Conservation (phyloP, 2,888 invertebrate species). For the Hesperia comma region DNA sequence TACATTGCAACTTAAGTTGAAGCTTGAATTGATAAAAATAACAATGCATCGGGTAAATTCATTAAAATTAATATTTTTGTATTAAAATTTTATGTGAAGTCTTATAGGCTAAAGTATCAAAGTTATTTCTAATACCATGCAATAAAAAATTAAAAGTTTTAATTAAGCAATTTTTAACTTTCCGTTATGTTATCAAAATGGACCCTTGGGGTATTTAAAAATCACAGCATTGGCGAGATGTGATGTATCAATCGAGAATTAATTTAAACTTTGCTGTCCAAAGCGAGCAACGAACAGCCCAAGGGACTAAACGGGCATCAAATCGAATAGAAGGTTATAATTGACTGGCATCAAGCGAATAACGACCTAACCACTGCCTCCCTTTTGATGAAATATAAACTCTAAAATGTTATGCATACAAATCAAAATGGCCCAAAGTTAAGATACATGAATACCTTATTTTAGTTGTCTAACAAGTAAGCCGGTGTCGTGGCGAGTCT, state of each 20-base stretch:
- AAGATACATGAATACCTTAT: conserved; percentile 45
- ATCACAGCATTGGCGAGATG: conserved; percentile 68
- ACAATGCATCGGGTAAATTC: too few species aligned
- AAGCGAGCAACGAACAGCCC: conserved; percentile 71
- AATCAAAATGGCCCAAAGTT: conserved; percentile 42
- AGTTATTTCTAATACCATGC: too few species aligned
- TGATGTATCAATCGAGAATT: conserved; percentile 79
- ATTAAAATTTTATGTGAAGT: too few species aligned
- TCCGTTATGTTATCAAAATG: conserved; percentile 50
- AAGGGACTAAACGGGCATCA: conserved; percentile 74
- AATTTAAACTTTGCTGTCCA: conserved; percentile 79
- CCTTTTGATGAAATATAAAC: conserved; percentile 61
- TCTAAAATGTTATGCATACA: conserved; percentile 48
- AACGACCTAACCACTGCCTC: conserved; percentile 59
- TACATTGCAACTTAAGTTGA: too few species aligned
- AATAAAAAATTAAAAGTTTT: conserved; percentile 45
- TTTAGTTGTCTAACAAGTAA: conserved; percentile 52
- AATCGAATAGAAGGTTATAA: conserved; percentile 81
- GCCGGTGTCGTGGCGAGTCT: conserved; percentile 59
- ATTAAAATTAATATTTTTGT: too few species aligned
- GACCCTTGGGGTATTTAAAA: conserved; percentile 64
- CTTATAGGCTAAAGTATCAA: too few species aligned
- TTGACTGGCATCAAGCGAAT: conserved; percentile 69
- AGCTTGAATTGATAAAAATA: too few species aligned
- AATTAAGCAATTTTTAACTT: conserved; percentile 43